These are phyloP conservation scores for Nerophis lumbriciformis DNA, from an alignment of 2,113 vertebrate species.

Conservation along the genomic window DNA sequence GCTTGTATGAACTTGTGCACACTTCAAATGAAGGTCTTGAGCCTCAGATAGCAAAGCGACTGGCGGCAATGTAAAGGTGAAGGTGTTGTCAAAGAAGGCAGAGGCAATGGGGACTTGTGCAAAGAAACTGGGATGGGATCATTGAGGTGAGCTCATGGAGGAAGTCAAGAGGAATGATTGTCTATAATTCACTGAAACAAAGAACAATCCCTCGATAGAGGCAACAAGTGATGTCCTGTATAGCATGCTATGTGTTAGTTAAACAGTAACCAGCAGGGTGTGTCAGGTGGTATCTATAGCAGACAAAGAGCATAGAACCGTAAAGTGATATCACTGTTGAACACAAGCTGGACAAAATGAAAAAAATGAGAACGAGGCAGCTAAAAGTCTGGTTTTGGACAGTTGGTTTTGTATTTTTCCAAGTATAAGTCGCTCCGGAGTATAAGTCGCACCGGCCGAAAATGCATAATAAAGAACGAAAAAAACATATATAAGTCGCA, in stretches of 20 bases:
- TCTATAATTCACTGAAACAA: too few species aligned
- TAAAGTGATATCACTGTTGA: not conserved
- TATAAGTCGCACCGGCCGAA: too few species aligned
- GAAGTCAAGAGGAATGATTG: constrained; percentile 12
- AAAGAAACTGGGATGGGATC: constrained; percentile 28
- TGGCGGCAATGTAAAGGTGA: not conserved
- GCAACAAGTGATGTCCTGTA: too few species aligned
- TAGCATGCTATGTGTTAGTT: not conserved
- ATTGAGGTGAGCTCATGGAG: constrained; percentile 31
- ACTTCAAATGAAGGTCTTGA: constrained; percentile 29
- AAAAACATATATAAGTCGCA: too few species aligned
- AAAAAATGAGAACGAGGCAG: too few species aligned
- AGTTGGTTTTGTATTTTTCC: too few species aligned
- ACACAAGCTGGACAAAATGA: too few species aligned
- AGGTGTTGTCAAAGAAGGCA: constrained; percentile 30
- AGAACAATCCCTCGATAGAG: too few species aligned
- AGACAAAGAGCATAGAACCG: not conserved
- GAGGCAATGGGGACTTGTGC: constrained; percentile 11
- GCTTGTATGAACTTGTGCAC: constrained; percentile 32
- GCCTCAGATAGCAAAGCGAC: constrained; percentile 9
- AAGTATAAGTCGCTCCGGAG: too few species aligned
- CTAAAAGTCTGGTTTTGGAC: too few species aligned
- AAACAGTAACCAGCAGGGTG: constrained; percentile 6
- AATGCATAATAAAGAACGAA: too few species aligned
- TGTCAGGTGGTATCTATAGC: not conserved